phyloP scores from a whole-genome alignment of 2,888 invertebrate species.

The Pachycephus smyrnensis region DNA sequence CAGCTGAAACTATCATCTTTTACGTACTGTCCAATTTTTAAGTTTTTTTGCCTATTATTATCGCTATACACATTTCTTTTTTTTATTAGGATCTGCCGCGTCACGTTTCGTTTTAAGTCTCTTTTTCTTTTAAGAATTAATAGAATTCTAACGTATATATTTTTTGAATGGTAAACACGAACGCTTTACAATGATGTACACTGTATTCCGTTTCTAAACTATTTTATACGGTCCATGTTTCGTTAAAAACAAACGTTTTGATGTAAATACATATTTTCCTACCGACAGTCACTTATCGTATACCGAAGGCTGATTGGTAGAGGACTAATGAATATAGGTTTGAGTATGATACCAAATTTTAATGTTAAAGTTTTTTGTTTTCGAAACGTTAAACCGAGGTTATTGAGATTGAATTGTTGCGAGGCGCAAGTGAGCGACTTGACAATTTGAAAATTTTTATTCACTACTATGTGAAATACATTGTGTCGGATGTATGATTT shows the following conservation, averaged over 20 bases:
- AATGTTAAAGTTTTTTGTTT: constrained; percentile 3
- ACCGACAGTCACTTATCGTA: background rate
- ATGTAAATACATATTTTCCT: background rate
- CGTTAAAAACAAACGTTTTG: background rate
- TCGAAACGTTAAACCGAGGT: background rate
- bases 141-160: constrained; percentile 1
- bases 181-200: background rate
- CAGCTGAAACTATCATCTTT: background rate
- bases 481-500: background rate
- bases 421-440: background rate
- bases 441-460: background rate
- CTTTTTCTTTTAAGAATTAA: background rate
- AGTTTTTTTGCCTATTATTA: background rate
- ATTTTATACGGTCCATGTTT: background rate
- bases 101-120: background rate
- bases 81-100: background rate
- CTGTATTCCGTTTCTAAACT: background rate
- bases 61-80: background rate
- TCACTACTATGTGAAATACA: background rate
- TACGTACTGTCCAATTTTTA: background rate
- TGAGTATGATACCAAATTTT: constrained; percentile 3
- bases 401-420: background rate
- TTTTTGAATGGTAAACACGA: background rate
- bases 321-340: constrained; percentile 8
- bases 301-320: constrained; percentile 4